Evolutionary conservation across 2,888 invertebrate species (phyloP).

Genomic region (Helleia helle): DNA sequence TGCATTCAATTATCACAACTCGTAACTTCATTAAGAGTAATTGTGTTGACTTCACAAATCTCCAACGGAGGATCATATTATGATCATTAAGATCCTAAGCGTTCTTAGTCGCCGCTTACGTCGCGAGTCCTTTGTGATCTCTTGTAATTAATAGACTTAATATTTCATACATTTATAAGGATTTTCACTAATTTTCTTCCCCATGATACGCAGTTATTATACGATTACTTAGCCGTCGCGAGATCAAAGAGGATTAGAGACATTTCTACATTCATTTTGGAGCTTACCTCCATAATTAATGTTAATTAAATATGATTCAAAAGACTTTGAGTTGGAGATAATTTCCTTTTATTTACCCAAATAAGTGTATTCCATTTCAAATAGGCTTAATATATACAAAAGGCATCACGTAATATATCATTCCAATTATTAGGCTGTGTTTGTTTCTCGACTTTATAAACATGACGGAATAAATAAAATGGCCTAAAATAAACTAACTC

Average conservation of each 20-base stretch:
- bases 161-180: conserved; percentile 53
- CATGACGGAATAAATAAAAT: too few species aligned
- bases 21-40: conserved; percentile 24
- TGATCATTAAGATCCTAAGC: conserved; percentile 48
- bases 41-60: conserved; percentile 36
- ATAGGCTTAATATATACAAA: too few species aligned
- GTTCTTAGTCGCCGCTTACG: conserved; percentile 41
- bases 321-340: conserved; percentile 6
- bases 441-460: too few species aligned
- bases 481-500: too few species aligned
- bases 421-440: too few species aligned
- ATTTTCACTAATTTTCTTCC: conserved; percentile 48
- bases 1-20: conserved; percentile 7
- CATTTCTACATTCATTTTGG: conserved; percentile 13
- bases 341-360: conserved; percentile 2
- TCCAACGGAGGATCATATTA: conserved; percentile 40
- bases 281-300: conserved; percentile 9
- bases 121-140: conserved; percentile 48
- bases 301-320: conserved; percentile 9
- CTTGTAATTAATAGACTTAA: conserved; percentile 56
- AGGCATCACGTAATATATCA: too few species aligned
- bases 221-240: conserved; percentile 31
- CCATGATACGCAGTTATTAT: conserved; percentile 32
- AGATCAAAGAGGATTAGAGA: conserved; percentile 12
- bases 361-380: too few species aligned